These are phyloP conservation scores for Cistogaster globosa DNA, from an alignment of 2,888 invertebrate species.

Conservation along the genomic window DNA sequence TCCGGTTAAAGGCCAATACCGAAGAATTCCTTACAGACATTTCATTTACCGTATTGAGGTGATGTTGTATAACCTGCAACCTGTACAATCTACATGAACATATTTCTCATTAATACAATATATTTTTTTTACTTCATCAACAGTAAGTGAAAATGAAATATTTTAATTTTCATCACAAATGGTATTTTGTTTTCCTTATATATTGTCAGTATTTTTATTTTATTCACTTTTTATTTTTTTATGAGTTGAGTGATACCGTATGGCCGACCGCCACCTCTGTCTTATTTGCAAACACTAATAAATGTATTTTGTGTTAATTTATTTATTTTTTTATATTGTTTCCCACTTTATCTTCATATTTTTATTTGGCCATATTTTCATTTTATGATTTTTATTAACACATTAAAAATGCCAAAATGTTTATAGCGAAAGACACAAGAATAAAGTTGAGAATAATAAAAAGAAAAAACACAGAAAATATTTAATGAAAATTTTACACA, in stretches of 20 bases:
- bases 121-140: conserved; percentile 5
- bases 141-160: conserved; percentile 33
- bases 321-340: conserved; percentile 15
- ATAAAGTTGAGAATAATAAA: conserved; percentile 14
- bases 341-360: not conserved
- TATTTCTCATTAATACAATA: too few species aligned
- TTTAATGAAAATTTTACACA: conserved; percentile 55
- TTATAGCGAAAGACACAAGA: conserved; percentile 27
- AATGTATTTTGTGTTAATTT: conserved; percentile 59
- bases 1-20: too few species aligned
- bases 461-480: conserved; percentile 24
- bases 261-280: conserved; percentile 41
- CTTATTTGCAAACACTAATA: conserved; percentile 32
- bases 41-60: too few species aligned
- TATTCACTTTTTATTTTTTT: conserved; percentile 23
- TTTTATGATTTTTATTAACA: conserved; percentile 61
- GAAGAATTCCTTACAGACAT: too few species aligned
- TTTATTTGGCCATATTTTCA: conserved; percentile 26
- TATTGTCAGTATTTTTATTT: conserved; percentile 11
- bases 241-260: conserved; percentile 52
- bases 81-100: too few species aligned
- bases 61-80: too few species aligned
- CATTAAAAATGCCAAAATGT: conserved; percentile 57
- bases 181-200: not conserved
- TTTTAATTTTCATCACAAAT: conserved; percentile 24